These are phyloP conservation scores for Macquaria australasica DNA, from an alignment of 2,113 vertebrate species.

Conservation along the genomic window DNA sequence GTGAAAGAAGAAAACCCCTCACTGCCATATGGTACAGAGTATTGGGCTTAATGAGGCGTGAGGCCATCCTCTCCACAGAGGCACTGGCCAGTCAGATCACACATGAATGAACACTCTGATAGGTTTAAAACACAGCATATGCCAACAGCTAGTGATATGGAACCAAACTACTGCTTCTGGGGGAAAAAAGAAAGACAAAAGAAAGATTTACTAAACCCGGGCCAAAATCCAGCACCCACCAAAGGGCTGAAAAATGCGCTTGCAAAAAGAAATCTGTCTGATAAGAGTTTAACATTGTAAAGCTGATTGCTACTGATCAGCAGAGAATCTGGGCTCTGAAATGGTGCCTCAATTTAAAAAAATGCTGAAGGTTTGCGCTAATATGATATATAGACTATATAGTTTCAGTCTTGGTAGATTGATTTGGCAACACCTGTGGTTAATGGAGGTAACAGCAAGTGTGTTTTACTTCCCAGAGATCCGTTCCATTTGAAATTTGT, in stretches of 20 bases:
- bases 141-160: constrained; percentile 66
- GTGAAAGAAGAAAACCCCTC: constrained; percentile 53
- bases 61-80: constrained; percentile 73
- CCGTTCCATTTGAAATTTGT: not conserved
- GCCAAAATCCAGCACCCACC: constrained; percentile 20
- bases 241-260: constrained; percentile 24
- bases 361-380: not conserved
- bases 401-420: constrained; percentile 3
- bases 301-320: constrained; percentile 27
- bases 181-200: not conserved
- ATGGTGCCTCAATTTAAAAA: not conserved
- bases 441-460: constrained; percentile 1
- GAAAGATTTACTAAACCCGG: constrained; percentile 2
- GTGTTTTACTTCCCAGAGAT: constrained; percentile 3
- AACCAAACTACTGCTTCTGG: constrained; percentile 63
- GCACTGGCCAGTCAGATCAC: constrained; percentile 70
- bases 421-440: constrained; percentile 5
- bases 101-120: constrained; percentile 74
- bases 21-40: constrained; percentile 80
- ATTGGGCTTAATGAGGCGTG: constrained; percentile 81
- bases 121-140: constrained; percentile 69
- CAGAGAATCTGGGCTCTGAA: constrained; percentile 10
- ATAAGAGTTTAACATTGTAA: constrained; percentile 28
- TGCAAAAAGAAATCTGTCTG: constrained; percentile 21
- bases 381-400: not conserved